Conservation (phyloP, 2,113 vertebrate species). For the Alligator sinensis region DNA sequence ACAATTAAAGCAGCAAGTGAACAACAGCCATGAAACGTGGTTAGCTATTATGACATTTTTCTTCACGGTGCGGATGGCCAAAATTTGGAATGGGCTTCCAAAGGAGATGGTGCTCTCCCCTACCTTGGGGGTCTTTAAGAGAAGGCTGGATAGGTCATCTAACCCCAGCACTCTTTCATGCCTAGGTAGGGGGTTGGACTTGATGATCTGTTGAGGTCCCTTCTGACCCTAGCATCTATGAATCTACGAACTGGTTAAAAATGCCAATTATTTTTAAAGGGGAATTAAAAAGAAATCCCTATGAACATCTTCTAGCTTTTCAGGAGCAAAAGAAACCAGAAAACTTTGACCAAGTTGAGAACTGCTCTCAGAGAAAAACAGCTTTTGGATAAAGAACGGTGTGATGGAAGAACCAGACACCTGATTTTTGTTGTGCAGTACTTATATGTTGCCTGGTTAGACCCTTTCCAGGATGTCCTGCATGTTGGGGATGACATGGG, state of each 20-base stretch:
- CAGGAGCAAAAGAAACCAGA: background rate
- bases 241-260: background rate
- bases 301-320: background rate
- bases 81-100: no score
- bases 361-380: background rate
- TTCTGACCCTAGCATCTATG: background rate
- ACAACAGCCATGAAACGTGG: background rate
- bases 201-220: no score
- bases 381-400: background rate
- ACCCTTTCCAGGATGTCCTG: no score
- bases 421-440: background rate
- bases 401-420: no score
- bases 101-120: no score
- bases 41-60: background rate
- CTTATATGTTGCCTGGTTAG: no score
- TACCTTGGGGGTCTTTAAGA: no score
- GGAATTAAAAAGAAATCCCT: background rate
- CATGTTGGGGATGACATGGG: no score
- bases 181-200: no score
- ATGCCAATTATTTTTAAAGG: background rate
- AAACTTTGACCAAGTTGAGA: background rate
- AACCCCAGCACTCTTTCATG: no score
- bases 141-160: no score
- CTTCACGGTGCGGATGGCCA: no score
- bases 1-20: constrained; percentile 11